Evolutionary conservation across 2,888 invertebrate genomes (phyloP).

Genomic region (Orthonychiurus folsomi): DNA sequence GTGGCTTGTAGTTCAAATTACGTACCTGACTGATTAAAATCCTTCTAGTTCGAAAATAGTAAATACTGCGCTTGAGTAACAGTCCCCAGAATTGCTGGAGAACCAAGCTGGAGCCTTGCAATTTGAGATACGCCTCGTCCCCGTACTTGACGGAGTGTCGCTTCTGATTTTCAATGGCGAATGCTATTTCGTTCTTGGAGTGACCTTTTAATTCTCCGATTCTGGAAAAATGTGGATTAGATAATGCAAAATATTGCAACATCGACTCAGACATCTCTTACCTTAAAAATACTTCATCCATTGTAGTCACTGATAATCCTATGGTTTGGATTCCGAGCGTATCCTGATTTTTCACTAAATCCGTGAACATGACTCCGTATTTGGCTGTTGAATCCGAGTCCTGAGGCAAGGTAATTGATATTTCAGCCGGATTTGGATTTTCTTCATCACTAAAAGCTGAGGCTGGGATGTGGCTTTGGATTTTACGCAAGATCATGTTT

Average conservation of each 20-base stretch:
- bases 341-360: slow-evolving; percentile 53
- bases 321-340: slow-evolving; percentile 61
- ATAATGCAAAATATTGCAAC: neutral
- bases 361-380: slow-evolving; percentile 56
- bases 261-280: slow-evolving; percentile 42
- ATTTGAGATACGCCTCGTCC: slow-evolving; percentile 29
- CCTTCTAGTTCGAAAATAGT: slow-evolving; percentile 36
- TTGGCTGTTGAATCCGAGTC: slow-evolving; percentile 45
- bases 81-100: slow-evolving; percentile 44
- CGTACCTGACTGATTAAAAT: slow-evolving; percentile 18
- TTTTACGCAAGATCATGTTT: slow-evolving; percentile 43
- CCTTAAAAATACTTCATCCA: slow-evolving; percentile 88
- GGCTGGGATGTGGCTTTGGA: slow-evolving; percentile 45
- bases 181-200: neutral
- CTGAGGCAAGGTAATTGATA: slow-evolving; percentile 53
- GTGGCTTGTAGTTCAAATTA: neutral
- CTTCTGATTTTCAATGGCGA: neutral
- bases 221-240: neutral
- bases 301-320: slow-evolving; percentile 75
- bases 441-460: slow-evolving; percentile 40
- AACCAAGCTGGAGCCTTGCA: slow-evolving; percentile 41
- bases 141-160: neutral
- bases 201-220: slow-evolving; percentile 8
- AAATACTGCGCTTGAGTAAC: slow-evolving; percentile 44
- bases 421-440: slow-evolving; percentile 43